Conservation (phyloP, 2,888 invertebrate genomes). For the Phlogophora meticulosa region DNA sequence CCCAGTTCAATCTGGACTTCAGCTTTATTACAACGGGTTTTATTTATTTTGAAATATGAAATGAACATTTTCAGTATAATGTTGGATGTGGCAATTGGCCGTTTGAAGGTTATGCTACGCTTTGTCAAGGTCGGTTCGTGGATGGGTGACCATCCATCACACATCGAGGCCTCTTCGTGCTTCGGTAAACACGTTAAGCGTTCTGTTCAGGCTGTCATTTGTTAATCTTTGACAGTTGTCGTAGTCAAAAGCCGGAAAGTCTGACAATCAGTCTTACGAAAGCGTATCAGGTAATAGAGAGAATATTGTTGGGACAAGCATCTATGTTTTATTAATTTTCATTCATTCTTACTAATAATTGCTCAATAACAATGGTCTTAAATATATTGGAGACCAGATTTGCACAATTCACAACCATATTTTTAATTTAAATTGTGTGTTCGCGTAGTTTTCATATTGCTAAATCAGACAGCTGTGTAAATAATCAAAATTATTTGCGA, state of each 20-base stretch:
- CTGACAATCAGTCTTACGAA: too few species aligned
- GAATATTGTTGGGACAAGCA: too few species aligned
- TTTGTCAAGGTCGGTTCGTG: too few species aligned
- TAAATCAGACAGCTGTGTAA: constrained; percentile 1
- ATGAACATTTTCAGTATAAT: constrained; percentile 7
- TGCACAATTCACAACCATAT: not conserved
- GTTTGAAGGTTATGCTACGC: too few species aligned
- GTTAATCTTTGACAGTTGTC: too few species aligned
- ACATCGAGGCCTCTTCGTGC: too few species aligned
- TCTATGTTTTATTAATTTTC: too few species aligned
- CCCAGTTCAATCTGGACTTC: constrained; percentile 49
- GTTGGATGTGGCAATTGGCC: not conserved
- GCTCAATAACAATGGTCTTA: not conserved
- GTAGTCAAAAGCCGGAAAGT: too few species aligned
- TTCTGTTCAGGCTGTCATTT: too few species aligned
- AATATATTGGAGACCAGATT: not conserved
- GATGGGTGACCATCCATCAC: too few species aligned
- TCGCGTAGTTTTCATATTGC: not conserved
- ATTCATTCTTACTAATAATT: not conserved
- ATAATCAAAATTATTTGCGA: not conserved
- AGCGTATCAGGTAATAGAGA: too few species aligned
- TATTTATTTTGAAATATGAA: constrained; percentile 39
- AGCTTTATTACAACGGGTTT: constrained; percentile 30
- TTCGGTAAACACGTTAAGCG: too few species aligned
- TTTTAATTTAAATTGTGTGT: not conserved